Conservation (phyloP, 2,797 vertebrate genomes). For the Hozukius guyotensis region DNA sequence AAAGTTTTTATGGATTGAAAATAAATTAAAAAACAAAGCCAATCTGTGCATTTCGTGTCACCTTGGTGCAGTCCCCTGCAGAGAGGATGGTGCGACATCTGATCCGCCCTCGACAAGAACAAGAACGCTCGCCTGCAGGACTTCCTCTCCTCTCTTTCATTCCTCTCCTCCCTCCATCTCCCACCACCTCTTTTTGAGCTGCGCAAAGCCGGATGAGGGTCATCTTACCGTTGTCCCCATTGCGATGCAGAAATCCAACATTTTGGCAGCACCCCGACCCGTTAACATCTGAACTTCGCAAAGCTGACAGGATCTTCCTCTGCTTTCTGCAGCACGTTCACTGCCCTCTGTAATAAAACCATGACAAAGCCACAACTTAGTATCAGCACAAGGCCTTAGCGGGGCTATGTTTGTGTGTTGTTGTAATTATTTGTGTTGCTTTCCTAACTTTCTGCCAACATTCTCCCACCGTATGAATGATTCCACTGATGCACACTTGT, state of each 20-base stretch:
- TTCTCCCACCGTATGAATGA: constrained; percentile 56
- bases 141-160: constrained; percentile 74
- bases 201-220: constrained; percentile 77
- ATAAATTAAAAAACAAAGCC: neutral
- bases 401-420: constrained; percentile 31
- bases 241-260: constrained; percentile 71
- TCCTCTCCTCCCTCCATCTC: constrained; percentile 65
- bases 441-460: constrained; percentile 64
- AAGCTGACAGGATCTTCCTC: constrained; percentile 62
- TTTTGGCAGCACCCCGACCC: constrained; percentile 68
- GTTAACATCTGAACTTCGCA: constrained; percentile 68
- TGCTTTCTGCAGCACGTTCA: constrained; percentile 31
- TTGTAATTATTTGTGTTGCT: constrained; percentile 42
- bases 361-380: neutral
- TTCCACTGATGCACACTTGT: constrained; percentile 61
- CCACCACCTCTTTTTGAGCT: constrained; percentile 57
- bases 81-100: constrained; percentile 47
- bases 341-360: constrained; percentile 12
- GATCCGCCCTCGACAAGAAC: constrained; percentile 43
- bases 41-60: constrained; percentile 21
- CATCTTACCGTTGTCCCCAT: constrained; percentile 76
- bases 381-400: neutral
- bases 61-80: constrained; percentile 23
- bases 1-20: neutral
- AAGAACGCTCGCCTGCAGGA: constrained; percentile 45